Conservation (phyloP, 2,888 invertebrate genomes). For the Malacosoma neustria region DNA sequence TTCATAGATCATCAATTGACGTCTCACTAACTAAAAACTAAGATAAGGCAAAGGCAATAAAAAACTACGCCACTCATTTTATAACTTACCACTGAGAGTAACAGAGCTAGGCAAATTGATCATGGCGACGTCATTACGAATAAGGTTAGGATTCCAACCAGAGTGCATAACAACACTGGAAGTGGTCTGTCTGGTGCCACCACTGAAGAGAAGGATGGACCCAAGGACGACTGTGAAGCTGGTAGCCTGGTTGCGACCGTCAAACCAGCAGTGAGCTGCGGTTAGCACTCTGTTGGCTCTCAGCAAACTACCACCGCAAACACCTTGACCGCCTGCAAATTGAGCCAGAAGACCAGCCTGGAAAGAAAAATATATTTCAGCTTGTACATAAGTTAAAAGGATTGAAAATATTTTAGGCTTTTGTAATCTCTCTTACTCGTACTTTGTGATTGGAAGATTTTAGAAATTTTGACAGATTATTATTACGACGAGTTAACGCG, state of each 20-base stretch:
- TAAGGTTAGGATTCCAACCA: slow-evolving; percentile 21
- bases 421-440: no score
- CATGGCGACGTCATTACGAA: slow-evolving; percentile 30
- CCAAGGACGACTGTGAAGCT: slow-evolving; percentile 29
- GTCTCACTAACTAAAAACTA: no score
- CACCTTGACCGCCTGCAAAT: slow-evolving; percentile 10
- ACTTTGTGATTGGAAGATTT: no score
- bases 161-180: slow-evolving; percentile 22
- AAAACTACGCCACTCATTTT: no score
- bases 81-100: slow-evolving; percentile 13
- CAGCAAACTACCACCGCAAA: slow-evolving; percentile 33
- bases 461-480: no score
- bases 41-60: no score
- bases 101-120: slow-evolving; percentile 15
- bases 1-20: no score
- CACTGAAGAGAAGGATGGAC: slow-evolving; percentile 23
- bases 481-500: no score
- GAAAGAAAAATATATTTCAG: slow-evolving; percentile 3
- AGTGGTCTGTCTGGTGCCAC: slow-evolving; percentile 24
- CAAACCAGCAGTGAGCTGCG: slow-evolving; percentile 32
- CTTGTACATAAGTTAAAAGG: no score
- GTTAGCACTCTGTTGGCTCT: slow-evolving; percentile 15
- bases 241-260: slow-evolving; percentile 26
- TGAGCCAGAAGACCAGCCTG: slow-evolving; percentile 17
- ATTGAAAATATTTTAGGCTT: no score